Conservation (phyloP, 2,113 vertebrate genomes). For the Gadus macrocephalus region DNA sequence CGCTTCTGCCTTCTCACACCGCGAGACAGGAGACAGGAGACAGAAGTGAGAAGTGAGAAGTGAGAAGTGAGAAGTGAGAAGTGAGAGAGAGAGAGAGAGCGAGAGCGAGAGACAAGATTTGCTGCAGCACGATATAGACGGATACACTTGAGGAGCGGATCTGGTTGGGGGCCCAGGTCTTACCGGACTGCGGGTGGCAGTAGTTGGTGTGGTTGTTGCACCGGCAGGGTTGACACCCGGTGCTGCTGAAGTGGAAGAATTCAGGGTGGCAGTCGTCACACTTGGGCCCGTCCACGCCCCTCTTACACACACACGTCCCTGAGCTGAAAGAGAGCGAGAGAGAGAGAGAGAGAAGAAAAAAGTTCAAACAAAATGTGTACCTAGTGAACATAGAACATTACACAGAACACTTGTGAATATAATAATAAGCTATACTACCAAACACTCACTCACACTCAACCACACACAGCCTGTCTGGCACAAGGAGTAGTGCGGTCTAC, state of each 20-base stretch:
- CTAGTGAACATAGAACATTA: neutral
- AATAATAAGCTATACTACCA: too few relatives aligned
- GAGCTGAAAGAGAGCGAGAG: constrained; percentile 55
- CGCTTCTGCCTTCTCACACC: too few relatives aligned
- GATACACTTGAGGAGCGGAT: neutral
- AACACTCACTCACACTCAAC: too few relatives aligned
- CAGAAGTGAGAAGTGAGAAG: too few relatives aligned
- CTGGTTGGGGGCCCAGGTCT: constrained; percentile 23
- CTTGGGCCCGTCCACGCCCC: constrained; percentile 73
- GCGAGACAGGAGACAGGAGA: too few relatives aligned
- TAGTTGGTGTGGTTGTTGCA: constrained; percentile 72
- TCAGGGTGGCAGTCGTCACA: constrained; percentile 76
- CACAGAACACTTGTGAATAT: too few relatives aligned
- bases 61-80: too few relatives aligned
- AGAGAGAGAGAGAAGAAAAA: constrained; percentile 2
- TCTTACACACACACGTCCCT: constrained; percentile 73
- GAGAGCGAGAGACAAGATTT: too few relatives aligned
- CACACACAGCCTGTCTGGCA: too few relatives aligned
- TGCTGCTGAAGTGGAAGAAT: constrained; percentile 74
- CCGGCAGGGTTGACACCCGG: constrained; percentile 72
- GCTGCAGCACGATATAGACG: too few relatives aligned
- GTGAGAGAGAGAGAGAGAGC: too few relatives aligned
- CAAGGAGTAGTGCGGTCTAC: too few relatives aligned
- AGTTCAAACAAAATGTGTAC: neutral
- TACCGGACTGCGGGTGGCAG: constrained; percentile 76